A percentile compares a stretch with the other conserved stretches of the same genome.
Conservation (phyloP, 2,113 vertebrate genomes). For the Vicugna pacos region DNA sequence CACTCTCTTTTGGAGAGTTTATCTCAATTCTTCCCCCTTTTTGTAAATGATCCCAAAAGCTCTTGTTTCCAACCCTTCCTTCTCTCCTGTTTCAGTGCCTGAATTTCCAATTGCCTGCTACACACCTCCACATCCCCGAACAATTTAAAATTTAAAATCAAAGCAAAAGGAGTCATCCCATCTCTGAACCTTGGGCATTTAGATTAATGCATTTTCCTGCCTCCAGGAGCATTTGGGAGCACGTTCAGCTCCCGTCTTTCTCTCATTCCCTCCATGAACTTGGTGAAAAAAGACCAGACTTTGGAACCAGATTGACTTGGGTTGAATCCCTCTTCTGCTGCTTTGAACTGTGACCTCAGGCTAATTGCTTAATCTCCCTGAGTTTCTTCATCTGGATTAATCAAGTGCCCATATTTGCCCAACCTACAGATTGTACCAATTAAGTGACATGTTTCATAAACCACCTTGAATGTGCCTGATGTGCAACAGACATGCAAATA, state of each 20-base stretch:
- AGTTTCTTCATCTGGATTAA: slow-evolving; percentile 39
- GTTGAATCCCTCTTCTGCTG: background rate
- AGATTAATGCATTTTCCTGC: background rate
- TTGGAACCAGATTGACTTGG: background rate
- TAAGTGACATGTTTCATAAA: background rate
- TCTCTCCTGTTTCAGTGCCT: background rate
- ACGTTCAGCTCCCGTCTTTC: background rate
- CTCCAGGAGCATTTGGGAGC: background rate
- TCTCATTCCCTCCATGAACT: background rate
- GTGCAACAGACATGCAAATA: background rate
- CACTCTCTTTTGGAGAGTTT: background rate
- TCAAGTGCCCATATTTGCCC: background rate
- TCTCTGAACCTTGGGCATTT: background rate
- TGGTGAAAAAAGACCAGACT: background rate
- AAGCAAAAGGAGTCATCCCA: background rate
- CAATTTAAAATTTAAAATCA: background rate
- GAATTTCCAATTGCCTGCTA: background rate
- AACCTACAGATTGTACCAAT: background rate
- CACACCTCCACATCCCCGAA: background rate
- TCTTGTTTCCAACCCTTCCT: background rate
- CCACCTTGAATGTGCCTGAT: background rate
- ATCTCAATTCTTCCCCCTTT: background rate
- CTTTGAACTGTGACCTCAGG: background rate
- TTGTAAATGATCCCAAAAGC: background rate
- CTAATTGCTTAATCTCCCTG: background rate